Evolutionary conservation across 30 jellyfish, hydroid and myxozoan genomes (phyloP).

Genomic region (Cassiopea xamachana): DNA sequence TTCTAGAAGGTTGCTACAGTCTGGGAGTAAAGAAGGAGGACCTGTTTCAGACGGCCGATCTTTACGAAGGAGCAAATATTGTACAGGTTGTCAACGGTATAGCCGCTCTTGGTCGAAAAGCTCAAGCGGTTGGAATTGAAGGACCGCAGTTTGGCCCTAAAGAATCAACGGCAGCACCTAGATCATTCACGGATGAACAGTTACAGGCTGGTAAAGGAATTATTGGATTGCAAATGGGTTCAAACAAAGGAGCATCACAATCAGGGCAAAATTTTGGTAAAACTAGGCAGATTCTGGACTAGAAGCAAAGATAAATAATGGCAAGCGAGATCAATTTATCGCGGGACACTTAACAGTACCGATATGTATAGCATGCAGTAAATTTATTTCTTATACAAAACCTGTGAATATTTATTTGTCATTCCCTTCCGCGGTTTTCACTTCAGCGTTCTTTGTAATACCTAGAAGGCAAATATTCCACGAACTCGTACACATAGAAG

Average conservation of each 20-base stretch:
- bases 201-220: conserved; percentile 93
- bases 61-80: conserved; percentile 90
- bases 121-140: conserved; percentile 56
- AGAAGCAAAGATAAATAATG: neutral
- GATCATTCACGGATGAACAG: conserved; percentile 97
- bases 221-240: conserved; percentile 98
- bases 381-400: too few species aligned
- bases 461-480: too few species aligned
- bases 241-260: conserved; percentile 99
- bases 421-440: too few species aligned
- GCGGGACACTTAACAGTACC: neutral
- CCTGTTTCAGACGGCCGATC: conserved; percentile 98
- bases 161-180: conserved; percentile 91
- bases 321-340: neutral
- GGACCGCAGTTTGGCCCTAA: conserved; percentile 98
- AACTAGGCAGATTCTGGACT: conserved; percentile 95
- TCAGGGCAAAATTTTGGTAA: conserved; percentile 99
- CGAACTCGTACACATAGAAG: too few species aligned
- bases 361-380: too few species aligned
- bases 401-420: too few species aligned
- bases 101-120: conserved; percentile 94
- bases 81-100: conserved; percentile 93
- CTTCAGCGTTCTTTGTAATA: too few species aligned
- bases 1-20: conserved; percentile 77
- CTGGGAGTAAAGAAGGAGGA: conserved; percentile 90